These are phyloP conservation scores for Caenorhabditis wallacei DNA, from an alignment of 2,888 invertebrate species.

Conservation along the genomic window DNA sequence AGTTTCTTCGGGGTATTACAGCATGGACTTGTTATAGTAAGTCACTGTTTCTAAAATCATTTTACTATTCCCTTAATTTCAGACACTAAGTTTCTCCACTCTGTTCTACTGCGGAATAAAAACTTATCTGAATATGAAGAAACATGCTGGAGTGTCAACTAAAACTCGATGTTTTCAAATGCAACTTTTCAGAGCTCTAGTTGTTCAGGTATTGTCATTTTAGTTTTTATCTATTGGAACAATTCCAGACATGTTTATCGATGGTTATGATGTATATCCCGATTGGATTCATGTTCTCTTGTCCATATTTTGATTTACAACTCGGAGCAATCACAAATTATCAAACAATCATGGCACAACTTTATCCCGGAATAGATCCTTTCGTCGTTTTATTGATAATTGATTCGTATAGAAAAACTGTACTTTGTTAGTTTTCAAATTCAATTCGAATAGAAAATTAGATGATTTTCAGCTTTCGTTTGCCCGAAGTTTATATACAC, in stretches of 20 bases:
- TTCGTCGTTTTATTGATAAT: slow-evolving; percentile 33
- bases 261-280: slow-evolving; percentile 56
- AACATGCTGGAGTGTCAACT: slow-evolving; percentile 24
- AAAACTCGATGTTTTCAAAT: slow-evolving; percentile 27
- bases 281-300: slow-evolving; percentile 37
- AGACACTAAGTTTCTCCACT: slow-evolving; percentile 24
- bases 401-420: slow-evolving; percentile 26
- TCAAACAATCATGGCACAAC: slow-evolving; percentile 39
- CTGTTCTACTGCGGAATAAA: slow-evolving; percentile 27
- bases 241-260: slow-evolving; percentile 25
- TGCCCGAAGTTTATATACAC: too few species aligned
- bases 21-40: slow-evolving; percentile 26
- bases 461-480: too few species aligned
- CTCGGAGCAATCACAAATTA: slow-evolving; percentile 51
- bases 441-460: too few species aligned
- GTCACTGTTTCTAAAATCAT: too few species aligned
- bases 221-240: not conserved
- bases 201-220: slow-evolving; percentile 17
- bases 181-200: slow-evolving; percentile 46
- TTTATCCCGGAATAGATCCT: slow-evolving; percentile 54
- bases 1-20: slow-evolving; percentile 37
- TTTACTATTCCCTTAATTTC: too few species aligned
- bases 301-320: slow-evolving; percentile 42
- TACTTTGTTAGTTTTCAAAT: too few species aligned
- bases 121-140: slow-evolving; percentile 13